These are phyloP conservation scores for Eilema griseolum DNA, from an alignment of 2,888 invertebrate genomes.

Conservation along the genomic window DNA sequence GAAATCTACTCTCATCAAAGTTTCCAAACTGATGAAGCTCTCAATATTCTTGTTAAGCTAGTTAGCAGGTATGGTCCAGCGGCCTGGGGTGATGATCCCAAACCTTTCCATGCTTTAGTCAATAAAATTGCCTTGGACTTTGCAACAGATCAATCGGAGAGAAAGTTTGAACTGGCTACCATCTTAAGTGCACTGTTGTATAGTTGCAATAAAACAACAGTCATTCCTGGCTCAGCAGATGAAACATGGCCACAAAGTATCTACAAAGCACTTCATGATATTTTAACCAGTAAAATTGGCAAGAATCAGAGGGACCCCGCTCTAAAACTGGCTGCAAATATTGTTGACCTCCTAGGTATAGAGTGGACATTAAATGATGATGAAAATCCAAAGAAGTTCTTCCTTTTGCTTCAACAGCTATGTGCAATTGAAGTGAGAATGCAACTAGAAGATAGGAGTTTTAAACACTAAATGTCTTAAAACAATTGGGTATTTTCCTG, in stretches of 20 bases:
- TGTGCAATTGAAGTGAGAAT: conserved; percentile 97
- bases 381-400: conserved; percentile 93
- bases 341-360: conserved; percentile 93
- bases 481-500: too few species aligned
- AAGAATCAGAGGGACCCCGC: conserved; percentile 96
- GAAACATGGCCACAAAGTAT: conserved; percentile 94
- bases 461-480: too few species aligned
- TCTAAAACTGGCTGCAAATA: conserved; percentile 92
- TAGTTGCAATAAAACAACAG: conserved; percentile 90
- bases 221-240: conserved; percentile 88
- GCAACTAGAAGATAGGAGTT: conserved; percentile 95
- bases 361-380: conserved; percentile 94
- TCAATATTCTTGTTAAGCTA: conserved; percentile 92
- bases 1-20: conserved; percentile 95
- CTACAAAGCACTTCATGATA: conserved; percentile 93
- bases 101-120: conserved; percentile 93
- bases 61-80: conserved; percentile 90
- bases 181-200: conserved; percentile 91
- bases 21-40: conserved; percentile 95
- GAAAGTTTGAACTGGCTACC: conserved; percentile 96
- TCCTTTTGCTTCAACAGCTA: conserved; percentile 93
- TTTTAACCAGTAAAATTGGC: conserved; percentile 94
- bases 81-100: conserved; percentile 93
- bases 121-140: conserved; percentile 95
- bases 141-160: conserved; percentile 94